Conservation (phyloP, 2,113 vertebrate genomes). For the Thunnus maccoyii region DNA sequence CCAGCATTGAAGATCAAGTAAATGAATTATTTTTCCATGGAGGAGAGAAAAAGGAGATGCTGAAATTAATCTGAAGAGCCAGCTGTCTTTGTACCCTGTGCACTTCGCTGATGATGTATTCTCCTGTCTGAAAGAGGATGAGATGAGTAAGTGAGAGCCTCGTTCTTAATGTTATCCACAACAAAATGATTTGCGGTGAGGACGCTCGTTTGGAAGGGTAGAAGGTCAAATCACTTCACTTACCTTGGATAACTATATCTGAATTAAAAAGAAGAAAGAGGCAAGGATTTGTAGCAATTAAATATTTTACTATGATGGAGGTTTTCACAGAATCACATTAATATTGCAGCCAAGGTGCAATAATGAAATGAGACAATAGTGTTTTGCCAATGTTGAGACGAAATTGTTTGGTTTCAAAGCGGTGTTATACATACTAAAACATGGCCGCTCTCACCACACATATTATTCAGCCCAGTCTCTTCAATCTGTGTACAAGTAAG, state of each 20-base stretch:
- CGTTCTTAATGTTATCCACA: constrained; percentile 44
- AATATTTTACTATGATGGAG: neutral
- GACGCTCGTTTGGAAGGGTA: constrained; percentile 10
- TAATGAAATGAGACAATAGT: neutral
- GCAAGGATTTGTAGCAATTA: neutral
- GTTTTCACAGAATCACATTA: neutral
- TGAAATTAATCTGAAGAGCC: constrained; percentile 71
- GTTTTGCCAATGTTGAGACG: neutral
- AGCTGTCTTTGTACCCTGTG: constrained; percentile 67
- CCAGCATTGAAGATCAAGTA: constrained; percentile 71
- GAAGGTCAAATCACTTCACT: constrained; percentile 48
- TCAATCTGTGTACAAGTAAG: too few species aligned
- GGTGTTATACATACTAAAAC: neutral
- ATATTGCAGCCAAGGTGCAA: neutral
- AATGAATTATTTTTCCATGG: constrained; percentile 68
- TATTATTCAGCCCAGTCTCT: too few species aligned
- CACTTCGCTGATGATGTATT: constrained; percentile 77
- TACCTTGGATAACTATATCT: neutral
- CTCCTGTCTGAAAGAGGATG: constrained; percentile 61
- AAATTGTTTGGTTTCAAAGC: neutral
- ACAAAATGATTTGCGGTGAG: constrained; percentile 37
- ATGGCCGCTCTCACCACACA: neutral
- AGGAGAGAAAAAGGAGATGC: constrained; percentile 62
- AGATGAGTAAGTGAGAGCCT: constrained; percentile 58
- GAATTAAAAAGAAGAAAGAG: constrained; percentile 7